phyloP scores from a whole-genome alignment of 1,140 invertebrate species.

The Mylabris phalerata region DNA sequence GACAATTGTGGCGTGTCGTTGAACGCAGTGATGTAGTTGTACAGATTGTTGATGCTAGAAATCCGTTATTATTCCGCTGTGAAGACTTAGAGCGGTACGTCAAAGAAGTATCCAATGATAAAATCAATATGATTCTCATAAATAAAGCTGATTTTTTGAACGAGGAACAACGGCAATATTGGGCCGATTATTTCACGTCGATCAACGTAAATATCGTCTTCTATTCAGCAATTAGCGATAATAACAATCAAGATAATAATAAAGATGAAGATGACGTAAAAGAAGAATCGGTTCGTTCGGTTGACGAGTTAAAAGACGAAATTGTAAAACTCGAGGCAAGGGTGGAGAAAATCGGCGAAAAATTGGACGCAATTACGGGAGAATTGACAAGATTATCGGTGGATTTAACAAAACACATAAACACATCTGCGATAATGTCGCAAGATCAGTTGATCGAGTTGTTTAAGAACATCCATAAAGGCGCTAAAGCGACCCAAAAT shows the following conservation, averaged over 20 bases:
- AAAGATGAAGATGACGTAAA: constrained; percentile 37
- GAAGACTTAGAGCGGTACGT: constrained; percentile 93
- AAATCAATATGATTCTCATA: constrained; percentile 79
- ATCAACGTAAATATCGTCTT: constrained; percentile 65
- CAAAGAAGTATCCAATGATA: constrained; percentile 68
- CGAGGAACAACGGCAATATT: constrained; percentile 68
- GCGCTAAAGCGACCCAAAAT: constrained; percentile 48
- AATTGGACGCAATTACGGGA: constrained; percentile 44
- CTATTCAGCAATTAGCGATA: constrained; percentile 66
- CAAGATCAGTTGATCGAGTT: constrained; percentile 57
- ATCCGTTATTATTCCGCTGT: constrained; percentile 91
- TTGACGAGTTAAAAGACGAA: constrained; percentile 29
- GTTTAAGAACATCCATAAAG: constrained; percentile 58
- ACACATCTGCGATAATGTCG: constrained; percentile 46
- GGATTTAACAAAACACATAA: constrained; percentile 25
- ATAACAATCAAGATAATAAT: constrained; percentile 37
- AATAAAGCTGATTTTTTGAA: constrained; percentile 97
- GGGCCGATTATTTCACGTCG: constrained; percentile 82
- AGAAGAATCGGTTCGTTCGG: constrained; percentile 13
- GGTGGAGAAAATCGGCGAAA: constrained; percentile 43
- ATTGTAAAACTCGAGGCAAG: constrained; percentile 33
- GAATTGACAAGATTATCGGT: constrained; percentile 22
- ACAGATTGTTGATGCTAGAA: constrained; percentile 95
- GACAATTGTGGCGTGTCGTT: constrained; percentile 96
- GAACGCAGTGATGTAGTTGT: constrained; percentile 93